Percentiles rank a stretch among this genome's conserved stretches.
phyloP scores from a whole-genome alignment of 2,888 invertebrate genomes.

The Synergus japonicus region DNA sequence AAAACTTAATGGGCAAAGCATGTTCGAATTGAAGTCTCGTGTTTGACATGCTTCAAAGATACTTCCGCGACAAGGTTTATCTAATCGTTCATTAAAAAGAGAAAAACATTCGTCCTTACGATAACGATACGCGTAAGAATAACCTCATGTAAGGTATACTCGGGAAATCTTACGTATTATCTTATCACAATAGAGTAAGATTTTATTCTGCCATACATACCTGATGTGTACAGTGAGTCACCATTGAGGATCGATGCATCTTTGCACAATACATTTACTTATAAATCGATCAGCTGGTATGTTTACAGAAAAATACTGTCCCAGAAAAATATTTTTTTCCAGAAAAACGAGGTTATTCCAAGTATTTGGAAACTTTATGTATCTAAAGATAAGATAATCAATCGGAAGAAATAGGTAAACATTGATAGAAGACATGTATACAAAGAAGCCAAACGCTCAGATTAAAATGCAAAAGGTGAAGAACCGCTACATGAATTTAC shows the following conservation, averaged over 20 bases:
- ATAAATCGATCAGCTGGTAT: neutral
- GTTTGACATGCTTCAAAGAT: conserved; percentile 27
- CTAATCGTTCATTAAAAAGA: conserved; percentile 22
- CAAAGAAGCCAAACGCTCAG: neutral
- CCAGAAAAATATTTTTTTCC: neutral
- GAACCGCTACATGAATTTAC: neutral
- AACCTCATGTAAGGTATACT: conserved; percentile 15
- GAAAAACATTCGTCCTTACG: conserved; percentile 26
- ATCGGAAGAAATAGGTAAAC: neutral
- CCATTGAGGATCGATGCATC: neutral
- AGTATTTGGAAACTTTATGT: neutral
- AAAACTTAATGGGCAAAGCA: conserved; percentile 17
- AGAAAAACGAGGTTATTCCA: neutral
- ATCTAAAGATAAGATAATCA: neutral
- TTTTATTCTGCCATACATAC: conserved; percentile 7
- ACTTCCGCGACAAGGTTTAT: conserved; percentile 30
- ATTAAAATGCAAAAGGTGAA: neutral
- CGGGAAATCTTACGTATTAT: neutral
- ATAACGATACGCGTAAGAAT: conserved; percentile 9
- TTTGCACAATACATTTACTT: neutral
- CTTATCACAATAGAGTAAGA: conserved; percentile 25
- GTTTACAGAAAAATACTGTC: neutral
- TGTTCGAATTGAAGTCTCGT: conserved; percentile 5
- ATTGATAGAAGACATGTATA: neutral
- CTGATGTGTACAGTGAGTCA: conserved; percentile 16